A percentile compares a stretch with the other conserved stretches of the same genome.
Evolutionary conservation across 2,888 invertebrate genomes (phyloP).

Genomic region (Eilema griseolum): DNA sequence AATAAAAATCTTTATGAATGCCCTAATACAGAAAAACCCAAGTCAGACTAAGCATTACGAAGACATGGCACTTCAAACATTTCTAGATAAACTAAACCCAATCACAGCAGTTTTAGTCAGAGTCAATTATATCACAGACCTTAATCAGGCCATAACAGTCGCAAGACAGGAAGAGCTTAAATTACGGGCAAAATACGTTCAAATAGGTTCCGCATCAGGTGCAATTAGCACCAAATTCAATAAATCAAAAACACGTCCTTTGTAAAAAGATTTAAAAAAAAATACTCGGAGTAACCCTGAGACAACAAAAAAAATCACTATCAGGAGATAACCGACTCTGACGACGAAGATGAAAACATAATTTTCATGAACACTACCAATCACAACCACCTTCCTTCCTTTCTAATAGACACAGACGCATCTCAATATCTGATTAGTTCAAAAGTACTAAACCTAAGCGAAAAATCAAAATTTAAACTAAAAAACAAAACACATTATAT

Average conservation of each 20-base stretch:
- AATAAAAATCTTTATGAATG: slow-evolving; percentile 14
- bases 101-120: slow-evolving; percentile 39
- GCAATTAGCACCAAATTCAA: too few species aligned
- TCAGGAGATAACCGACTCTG: slow-evolving; percentile 8
- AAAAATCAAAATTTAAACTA: too few species aligned
- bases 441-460: too few species aligned
- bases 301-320: slow-evolving; percentile 19
- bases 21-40: slow-evolving; percentile 16
- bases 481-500: too few species aligned
- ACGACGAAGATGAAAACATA: slow-evolving; percentile 21
- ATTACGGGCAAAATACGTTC: slow-evolving; percentile 5
- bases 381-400: slow-evolving; percentile 23
- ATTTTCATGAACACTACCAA: slow-evolving; percentile 29
- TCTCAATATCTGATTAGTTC: too few species aligned
- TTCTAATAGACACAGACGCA: too few species aligned
- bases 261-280: too few species aligned
- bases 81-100: slow-evolving; percentile 42
- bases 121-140: slow-evolving; percentile 31
- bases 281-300: not conserved
- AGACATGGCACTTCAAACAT: slow-evolving; percentile 41
- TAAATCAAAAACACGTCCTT: not conserved
- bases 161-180: slow-evolving; percentile 48
- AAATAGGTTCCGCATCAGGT: too few species aligned
- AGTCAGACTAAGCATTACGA: slow-evolving; percentile 35
- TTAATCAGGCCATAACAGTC: slow-evolving; percentile 39